Percentiles rank a stretch among this genome's conserved stretches.
phyloP scores from a whole-genome alignment of 2,113 vertebrate genomes.

The Paralichthys olivaceus region DNA sequence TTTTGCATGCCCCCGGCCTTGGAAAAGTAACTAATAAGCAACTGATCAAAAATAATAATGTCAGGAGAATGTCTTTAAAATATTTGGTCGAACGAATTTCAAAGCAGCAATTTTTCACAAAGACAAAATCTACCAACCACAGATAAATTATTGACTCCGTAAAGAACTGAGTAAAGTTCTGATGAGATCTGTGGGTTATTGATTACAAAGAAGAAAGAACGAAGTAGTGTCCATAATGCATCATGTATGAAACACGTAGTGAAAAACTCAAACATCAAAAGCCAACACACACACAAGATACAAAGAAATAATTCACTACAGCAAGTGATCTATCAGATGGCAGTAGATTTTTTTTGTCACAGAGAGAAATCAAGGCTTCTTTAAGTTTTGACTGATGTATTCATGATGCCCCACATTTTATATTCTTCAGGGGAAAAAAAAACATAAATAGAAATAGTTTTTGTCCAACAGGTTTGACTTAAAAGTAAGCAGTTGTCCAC shows the following conservation, averaged over 20 bases:
- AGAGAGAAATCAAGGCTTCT: slow-evolving; percentile 38
- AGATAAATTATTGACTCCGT: slow-evolving; percentile 8
- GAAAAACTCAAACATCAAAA: slow-evolving; percentile 59
- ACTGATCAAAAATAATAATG: too few species aligned
- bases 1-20: too few species aligned
- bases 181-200: slow-evolving; percentile 32
- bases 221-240: slow-evolving; percentile 53
- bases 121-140: slow-evolving; percentile 3
- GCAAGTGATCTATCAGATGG: slow-evolving; percentile 23
- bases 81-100: neutral
- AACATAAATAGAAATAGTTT: neutral
- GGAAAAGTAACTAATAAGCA: neutral
- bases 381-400: slow-evolving; percentile 63
- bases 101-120: neutral
- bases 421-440: slow-evolving; percentile 26
- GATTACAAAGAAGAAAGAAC: slow-evolving; percentile 44
- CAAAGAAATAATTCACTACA: slow-evolving; percentile 44
- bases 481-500: neutral
- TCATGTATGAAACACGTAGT: slow-evolving; percentile 26
- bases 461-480: neutral
- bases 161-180: slow-evolving; percentile 9
- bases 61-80: too few species aligned
- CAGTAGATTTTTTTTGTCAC: slow-evolving; percentile 31
- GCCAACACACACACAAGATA: slow-evolving; percentile 33
- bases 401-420: slow-evolving; percentile 32